Percentiles rank a stretch among this genome's conserved stretches.
Evolutionary conservation across 2,113 vertebrate species (phyloP).

Genomic region (Sakesphorus luctuosus): DNA sequence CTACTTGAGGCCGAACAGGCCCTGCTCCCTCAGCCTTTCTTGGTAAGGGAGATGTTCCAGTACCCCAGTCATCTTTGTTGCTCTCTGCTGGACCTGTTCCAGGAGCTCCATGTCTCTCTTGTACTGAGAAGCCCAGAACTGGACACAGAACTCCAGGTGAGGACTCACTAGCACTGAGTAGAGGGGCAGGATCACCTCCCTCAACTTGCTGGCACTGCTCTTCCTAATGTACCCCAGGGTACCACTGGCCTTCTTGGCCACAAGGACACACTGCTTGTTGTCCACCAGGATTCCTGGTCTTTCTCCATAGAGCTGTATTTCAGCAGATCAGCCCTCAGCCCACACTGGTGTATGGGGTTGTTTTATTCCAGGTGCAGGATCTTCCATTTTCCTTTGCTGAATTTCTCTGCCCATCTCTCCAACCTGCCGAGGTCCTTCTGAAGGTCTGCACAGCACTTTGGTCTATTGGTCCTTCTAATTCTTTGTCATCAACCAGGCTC

Average conservation of each 20-base stretch:
- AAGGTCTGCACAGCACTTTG: not conserved
- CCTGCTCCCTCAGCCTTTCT: not conserved
- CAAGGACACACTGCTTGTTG: not conserved
- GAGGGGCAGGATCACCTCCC: not conserved
- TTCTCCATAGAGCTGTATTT: not conserved
- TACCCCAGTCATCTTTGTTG: no score
- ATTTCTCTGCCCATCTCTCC: not conserved
- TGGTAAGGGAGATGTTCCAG: no score
- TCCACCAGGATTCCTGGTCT: no score
- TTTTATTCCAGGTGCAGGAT: not conserved
- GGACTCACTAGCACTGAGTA: rapidly evolving
- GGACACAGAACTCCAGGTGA: no score
- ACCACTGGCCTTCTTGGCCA: not conserved
- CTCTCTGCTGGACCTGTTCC: no score
- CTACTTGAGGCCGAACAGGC: not conserved
- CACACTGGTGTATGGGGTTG: no score
- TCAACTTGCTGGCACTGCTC: not conserved
- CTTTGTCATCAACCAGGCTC: not conserved
- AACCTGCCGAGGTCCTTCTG: not conserved
- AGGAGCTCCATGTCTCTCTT: not conserved
- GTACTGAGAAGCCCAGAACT: not conserved
- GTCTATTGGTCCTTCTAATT: not conserved
- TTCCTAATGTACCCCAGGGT: not conserved
- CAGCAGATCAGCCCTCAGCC: no score
- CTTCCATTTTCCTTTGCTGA: not conserved